Conservation (phyloP, 64 coral and sea anemone genomes). For the Montipora efflorescens region DNA sequence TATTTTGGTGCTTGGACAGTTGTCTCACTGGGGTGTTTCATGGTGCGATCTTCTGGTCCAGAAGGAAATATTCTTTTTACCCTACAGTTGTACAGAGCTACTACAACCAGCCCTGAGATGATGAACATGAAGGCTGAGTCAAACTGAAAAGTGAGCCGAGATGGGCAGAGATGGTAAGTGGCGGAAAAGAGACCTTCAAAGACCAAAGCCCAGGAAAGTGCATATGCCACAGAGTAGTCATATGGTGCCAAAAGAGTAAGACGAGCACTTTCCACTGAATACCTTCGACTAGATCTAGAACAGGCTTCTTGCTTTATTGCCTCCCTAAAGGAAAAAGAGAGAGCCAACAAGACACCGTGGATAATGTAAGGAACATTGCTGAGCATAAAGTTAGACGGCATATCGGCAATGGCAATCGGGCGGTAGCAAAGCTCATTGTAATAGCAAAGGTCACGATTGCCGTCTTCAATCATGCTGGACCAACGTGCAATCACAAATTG, state of each 20-base stretch:
- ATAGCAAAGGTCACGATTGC: conserved; percentile 86
- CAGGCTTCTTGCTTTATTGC: conserved; percentile 55
- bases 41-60: neutral
- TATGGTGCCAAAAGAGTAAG: conserved; percentile 46
- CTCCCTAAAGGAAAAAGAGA: conserved; percentile 82
- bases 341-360: conserved; percentile 74
- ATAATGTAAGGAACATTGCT: conserved; percentile 87
- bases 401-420: conserved; percentile 85
- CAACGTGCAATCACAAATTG: conserved; percentile 93
- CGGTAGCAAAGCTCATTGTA: conserved; percentile 96
- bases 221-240: conserved; percentile 86
- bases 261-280: neutral
- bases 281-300: neutral
- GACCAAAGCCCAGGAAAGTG: conserved; percentile 80
- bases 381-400: conserved; percentile 92
- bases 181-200: conserved; percentile 93
- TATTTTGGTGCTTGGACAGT: conserved; percentile 89
- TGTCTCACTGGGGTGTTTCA: conserved; percentile 61
- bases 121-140: conserved; percentile 97
- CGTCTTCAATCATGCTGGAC: conserved; percentile 84
- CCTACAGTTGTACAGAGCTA: conserved; percentile 78
- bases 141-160: conserved; percentile 93
- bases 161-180: conserved; percentile 88
- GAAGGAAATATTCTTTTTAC: conserved; percentile 12
- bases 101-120: conserved; percentile 82